Base-by-base conservation (phyloP, 2,888 invertebrate genomes). In the Rhamphomyia laevipes region DNA sequence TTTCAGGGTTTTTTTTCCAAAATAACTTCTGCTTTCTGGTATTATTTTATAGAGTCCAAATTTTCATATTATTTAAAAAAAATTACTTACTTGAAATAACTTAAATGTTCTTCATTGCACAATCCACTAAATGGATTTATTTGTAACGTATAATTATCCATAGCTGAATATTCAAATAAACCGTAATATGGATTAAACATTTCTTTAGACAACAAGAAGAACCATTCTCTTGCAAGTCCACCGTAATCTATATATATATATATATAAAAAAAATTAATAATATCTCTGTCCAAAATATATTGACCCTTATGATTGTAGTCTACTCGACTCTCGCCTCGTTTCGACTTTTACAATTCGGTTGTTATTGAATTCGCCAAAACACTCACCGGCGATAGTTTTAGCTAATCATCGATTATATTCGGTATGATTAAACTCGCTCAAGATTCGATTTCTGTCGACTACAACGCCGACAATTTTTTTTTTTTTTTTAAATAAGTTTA, bases 171-270 rank as follows among this genome's bases (percentile, higher is more conserved):
- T 73, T 99, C 97, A 75, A 99, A 99, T 48, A 99, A 78, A 0
- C 97, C 97, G 73, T 99, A 99, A 72, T 97, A 99, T 0, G 99
- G 99, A 77, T 99, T 99, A 74, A 99, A 99, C 94, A 99, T 96
- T 76, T 99, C 97, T 71, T 95, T 95, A 2, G 96, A 97, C 12
- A 99, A 75, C 23, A 97, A 78, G 77, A 95, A 99, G 77, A 99
- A 99, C 95, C 96, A 97, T 73, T 99, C 97, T 53, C 97, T 78
- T 1, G 95, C 91, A 47, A 96, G 77, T 15, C 96, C 96, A 49
- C 96, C 96, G 71, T 97, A 97, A 73, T 97, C 97, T 73, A 84
- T 0, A 49, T 35, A 12, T 12, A 51, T 45, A 51, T 18, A 37
- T 33, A 33, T 38, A 13, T 17, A 42, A n/a, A 45, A 3, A 43